Evolutionary conservation across 2,888 invertebrate species (phyloP).

Genomic region (Cheilosia grossa): DNA sequence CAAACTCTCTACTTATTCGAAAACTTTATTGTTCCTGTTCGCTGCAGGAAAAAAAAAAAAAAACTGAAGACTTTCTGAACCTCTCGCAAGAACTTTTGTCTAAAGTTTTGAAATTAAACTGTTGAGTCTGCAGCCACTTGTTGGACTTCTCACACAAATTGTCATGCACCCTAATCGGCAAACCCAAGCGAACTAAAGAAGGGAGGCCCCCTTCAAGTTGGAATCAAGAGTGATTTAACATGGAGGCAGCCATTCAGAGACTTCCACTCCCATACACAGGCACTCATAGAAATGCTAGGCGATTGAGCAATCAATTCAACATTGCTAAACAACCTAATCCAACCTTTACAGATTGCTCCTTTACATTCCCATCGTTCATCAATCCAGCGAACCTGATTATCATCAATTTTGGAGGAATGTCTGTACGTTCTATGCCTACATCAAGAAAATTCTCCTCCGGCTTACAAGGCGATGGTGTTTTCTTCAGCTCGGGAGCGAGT

Average conservation of each 20-base stretch:
- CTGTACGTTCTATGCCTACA: not conserved
- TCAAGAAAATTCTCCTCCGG: constrained; percentile 27
- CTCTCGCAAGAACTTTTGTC: constrained; percentile 33
- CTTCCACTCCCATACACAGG: not conserved
- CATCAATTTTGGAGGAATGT: constrained; percentile 45
- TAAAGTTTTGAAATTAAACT: constrained; percentile 70
- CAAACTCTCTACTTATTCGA: constrained; percentile 16
- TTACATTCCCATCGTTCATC: constrained; percentile 62
- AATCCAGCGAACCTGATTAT: constrained; percentile 56
- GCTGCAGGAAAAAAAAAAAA: constrained; percentile 28
- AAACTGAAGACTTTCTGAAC: constrained; percentile 48
- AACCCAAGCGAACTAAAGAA: constrained; percentile 11
- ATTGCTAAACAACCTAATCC: constrained; percentile 54
- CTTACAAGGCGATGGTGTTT: not conserved
- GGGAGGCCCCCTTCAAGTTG: not conserved
- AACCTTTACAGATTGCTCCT: constrained; percentile 56
- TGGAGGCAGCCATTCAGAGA: constrained; percentile 1
- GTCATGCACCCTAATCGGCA: constrained; percentile 32
- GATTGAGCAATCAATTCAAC: constrained; percentile 63
- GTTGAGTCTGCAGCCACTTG: constrained; percentile 64
- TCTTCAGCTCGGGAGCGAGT: not conserved
- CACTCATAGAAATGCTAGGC: not conserved
- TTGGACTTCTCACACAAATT: constrained; percentile 59
- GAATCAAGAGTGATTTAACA: constrained; percentile 15
- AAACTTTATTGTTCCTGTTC: constrained; percentile 58